These are phyloP conservation scores for Achatina immaculata DNA, from an alignment of 1,140 invertebrate genomes.

Conservation along the genomic window DNA sequence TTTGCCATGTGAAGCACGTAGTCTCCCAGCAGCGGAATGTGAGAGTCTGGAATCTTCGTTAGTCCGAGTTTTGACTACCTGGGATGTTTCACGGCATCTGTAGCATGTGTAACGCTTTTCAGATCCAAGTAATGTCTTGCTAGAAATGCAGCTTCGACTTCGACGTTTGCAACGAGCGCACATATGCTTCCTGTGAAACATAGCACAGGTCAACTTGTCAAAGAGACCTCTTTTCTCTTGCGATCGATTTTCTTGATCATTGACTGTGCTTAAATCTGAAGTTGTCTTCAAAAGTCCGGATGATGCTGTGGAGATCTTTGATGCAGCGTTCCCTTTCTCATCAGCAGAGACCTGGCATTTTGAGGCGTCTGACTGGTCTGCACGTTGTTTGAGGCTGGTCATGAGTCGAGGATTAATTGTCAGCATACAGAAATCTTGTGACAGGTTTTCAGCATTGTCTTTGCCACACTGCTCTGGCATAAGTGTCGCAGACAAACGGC, in stretches of 20 bases:
- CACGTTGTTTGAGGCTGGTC: conserved; percentile 4
- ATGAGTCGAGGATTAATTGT: conserved; percentile 16
- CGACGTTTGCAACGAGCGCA: conserved; percentile 23
- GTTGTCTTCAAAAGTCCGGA: background rate
- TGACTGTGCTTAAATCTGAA: conserved; percentile 3
- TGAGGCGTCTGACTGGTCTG: background rate
- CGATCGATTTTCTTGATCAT: background rate
- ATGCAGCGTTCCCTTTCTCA: too few relatives aligned
- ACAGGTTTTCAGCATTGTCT: background rate
- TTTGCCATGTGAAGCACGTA: background rate
- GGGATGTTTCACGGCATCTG: conserved; percentile 7
- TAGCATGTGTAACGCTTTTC: conserved; percentile 33
- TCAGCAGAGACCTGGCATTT: too few relatives aligned
- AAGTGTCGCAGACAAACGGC: conserved; percentile 17
- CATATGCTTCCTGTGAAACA: conserved; percentile 35
- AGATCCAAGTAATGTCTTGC: conserved; percentile 18
- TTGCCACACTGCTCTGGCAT: background rate
- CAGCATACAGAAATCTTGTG: conserved; percentile 25
- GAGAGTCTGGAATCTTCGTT: background rate
- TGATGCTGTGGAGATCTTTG: background rate
- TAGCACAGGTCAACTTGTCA: conserved; percentile 24
- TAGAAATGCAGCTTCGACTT: conserved; percentile 29
- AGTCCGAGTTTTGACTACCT: background rate
- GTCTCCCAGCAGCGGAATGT: background rate
- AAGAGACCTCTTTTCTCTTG: conserved; percentile 2